These are phyloP conservation scores for Myotis vivesi DNA, from an alignment of 2,797 vertebrate species.

Conservation along the genomic window DNA sequence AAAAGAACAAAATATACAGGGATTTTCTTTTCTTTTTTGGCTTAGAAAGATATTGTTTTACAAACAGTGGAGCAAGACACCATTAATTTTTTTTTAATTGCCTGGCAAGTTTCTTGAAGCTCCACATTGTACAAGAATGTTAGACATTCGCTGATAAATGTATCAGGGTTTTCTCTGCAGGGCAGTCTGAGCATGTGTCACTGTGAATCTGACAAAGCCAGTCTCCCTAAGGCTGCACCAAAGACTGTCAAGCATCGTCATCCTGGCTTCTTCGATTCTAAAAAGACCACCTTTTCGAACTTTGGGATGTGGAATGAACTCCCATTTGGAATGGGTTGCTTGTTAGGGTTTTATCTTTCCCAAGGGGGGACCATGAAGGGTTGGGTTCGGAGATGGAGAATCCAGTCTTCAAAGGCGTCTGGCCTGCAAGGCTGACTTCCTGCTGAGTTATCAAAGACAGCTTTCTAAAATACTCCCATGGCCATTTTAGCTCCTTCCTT, in stretches of 20 bases:
- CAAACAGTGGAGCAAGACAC: slow-evolving; percentile 60
- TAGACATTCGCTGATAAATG: slow-evolving; percentile 56
- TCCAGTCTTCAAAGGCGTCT: not conserved
- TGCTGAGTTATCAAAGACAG: slow-evolving; percentile 1
- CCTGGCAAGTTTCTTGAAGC: slow-evolving; percentile 61
- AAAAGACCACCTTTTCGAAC: not conserved
- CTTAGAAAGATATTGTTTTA: slow-evolving; percentile 57
- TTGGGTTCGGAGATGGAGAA: not conserved
- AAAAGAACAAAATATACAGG: slow-evolving; percentile 65
- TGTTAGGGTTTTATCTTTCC: not conserved
- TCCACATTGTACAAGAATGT: slow-evolving; percentile 67
- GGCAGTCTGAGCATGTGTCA: slow-evolving; percentile 21
- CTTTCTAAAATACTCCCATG: not conserved
- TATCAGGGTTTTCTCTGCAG: slow-evolving; percentile 19
- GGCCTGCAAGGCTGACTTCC: not conserved
- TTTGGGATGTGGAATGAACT: not conserved
- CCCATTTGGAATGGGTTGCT: slow-evolving; percentile 4
- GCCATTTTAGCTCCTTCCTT: not conserved
- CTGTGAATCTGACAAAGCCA: not conserved
- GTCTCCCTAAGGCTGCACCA: not conserved
- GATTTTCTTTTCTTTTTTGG: slow-evolving; percentile 60
- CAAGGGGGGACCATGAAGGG: not conserved
- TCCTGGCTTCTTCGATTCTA: not conserved
- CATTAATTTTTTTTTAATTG: not conserved
- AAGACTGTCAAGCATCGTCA: not conserved